Evolutionary conservation across 2,888 invertebrate species (phyloP).

Genomic region (Andricus quercusramuli): DNA sequence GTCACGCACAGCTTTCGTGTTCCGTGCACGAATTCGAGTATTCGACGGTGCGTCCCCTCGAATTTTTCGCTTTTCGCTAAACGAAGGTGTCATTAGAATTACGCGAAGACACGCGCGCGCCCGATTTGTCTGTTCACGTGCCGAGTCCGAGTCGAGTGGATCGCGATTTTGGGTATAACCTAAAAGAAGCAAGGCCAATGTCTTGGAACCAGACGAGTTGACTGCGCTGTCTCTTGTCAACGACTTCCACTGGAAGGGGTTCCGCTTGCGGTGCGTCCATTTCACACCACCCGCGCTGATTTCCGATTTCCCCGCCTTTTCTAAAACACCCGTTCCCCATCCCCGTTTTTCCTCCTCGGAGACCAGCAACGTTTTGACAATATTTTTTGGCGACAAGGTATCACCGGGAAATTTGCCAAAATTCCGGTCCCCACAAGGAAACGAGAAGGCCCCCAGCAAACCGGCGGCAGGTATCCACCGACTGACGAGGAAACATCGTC

Average conservation of each 20-base stretch:
- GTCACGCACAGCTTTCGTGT: slow-evolving; percentile 50
- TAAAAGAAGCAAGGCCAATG: slow-evolving; percentile 59
- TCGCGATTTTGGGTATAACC: slow-evolving; percentile 57
- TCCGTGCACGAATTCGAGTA: neutral
- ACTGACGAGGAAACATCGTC: slow-evolving; percentile 73
- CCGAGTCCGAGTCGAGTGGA: neutral
- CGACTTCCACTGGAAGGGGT: slow-evolving; percentile 38
- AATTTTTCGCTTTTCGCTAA: slow-evolving; percentile 34
- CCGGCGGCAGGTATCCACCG: slow-evolving; percentile 80
- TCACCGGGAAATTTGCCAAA: slow-evolving; percentile 81
- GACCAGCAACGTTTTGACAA: slow-evolving; percentile 29
- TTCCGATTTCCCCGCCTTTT: slow-evolving; percentile 20
- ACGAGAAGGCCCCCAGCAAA: slow-evolving; percentile 88
- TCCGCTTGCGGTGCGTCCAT: slow-evolving; percentile 23
- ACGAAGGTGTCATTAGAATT: slow-evolving; percentile 49
- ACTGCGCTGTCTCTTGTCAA: slow-evolving; percentile 29
- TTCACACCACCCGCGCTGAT: slow-evolving; percentile 11
- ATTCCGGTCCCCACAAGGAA: slow-evolving; percentile 92
- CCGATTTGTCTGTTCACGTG: slow-evolving; percentile 1
- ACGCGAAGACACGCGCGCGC: slow-evolving; percentile 56
- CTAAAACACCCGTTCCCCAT: neutral
- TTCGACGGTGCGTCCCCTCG: slow-evolving; percentile 47
- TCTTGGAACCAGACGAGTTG: slow-evolving; percentile 41
- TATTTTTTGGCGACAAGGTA: slow-evolving; percentile 54
- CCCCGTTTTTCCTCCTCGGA: neutral